phyloP scores from a whole-genome alignment of 1,140 invertebrate species.

The Diploscapter pachys region DNA sequence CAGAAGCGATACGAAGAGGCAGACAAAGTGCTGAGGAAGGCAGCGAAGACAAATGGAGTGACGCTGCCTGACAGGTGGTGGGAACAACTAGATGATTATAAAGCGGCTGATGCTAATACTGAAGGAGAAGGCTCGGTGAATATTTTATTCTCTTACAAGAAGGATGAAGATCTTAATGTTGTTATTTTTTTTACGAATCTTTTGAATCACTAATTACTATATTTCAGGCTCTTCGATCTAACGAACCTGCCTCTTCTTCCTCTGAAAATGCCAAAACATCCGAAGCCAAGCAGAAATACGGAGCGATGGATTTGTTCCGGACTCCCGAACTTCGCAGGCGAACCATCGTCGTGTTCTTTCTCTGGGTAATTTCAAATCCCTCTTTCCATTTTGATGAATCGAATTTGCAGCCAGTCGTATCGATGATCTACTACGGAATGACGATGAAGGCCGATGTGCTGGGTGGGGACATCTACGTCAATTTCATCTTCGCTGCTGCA shows the following conservation, averaged over 20 bases:
- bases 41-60: slow-evolving; percentile 50
- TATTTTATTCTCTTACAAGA: too few relatives aligned
- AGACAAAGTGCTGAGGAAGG: slow-evolving; percentile 51
- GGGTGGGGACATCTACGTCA: slow-evolving; percentile 57
- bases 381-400: neutral
- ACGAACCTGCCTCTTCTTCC: too few relatives aligned
- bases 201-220: slow-evolving; percentile 5
- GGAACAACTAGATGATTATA: neutral
- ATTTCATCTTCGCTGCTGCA: slow-evolving; percentile 52
- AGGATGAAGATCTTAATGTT: too few relatives aligned
- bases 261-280: neutral
- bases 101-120: neutral
- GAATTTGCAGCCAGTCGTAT: slow-evolving; percentile 54
- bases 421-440: slow-evolving; percentile 59
- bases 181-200: neutral
- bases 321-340: slow-evolving; percentile 48
- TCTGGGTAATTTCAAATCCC: slow-evolving; percentile 14
- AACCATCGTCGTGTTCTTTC: slow-evolving; percentile 32
- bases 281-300: slow-evolving; percentile 36
- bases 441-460: slow-evolving; percentile 55
- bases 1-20: slow-evolving; percentile 56
- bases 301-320: slow-evolving; percentile 48
- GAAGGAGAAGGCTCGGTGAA: neutral
- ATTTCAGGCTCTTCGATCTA: too few relatives aligned
- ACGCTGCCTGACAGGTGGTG: slow-evolving; percentile 51